These are phyloP conservation scores for Thelaira solivaga DNA, from an alignment of 2,888 invertebrate genomes.

Conservation along the genomic window DNA sequence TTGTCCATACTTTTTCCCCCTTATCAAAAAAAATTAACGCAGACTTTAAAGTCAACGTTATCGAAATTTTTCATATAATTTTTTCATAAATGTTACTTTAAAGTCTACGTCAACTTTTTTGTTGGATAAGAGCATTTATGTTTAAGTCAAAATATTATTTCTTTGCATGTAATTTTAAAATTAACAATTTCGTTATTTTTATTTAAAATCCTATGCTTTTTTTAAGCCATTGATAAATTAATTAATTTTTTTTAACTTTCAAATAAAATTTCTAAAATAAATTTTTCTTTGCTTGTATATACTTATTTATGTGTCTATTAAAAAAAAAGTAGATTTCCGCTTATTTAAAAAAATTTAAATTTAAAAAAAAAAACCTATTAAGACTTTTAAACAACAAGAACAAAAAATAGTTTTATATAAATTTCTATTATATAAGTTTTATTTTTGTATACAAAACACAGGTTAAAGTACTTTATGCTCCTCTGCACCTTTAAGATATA, in stretches of 20 bases:
- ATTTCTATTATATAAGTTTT: conserved; percentile 48
- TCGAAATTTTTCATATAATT: too few relatives aligned
- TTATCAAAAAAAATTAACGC: too few relatives aligned
- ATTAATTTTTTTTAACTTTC: neutral
- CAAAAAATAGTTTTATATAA: neutral
- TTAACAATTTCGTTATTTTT: neutral
- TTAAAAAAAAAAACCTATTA: conserved; percentile 2
- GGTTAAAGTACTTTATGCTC: conserved; percentile 61
- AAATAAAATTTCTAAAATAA: neutral
- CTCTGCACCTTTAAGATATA: conserved; percentile 56
- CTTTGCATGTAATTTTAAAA: too few relatives aligned
- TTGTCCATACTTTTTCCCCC: too few relatives aligned
- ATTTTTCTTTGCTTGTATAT: neutral
- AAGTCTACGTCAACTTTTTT: too few relatives aligned
- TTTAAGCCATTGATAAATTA: neutral
- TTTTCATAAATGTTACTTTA: too few relatives aligned
- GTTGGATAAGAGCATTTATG: too few relatives aligned
- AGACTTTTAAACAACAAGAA: conserved; percentile 2
- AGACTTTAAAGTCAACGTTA: too few relatives aligned
- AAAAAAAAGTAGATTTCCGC: conserved; percentile 35
- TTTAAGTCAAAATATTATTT: too few relatives aligned
- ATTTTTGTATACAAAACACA: conserved; percentile 36
- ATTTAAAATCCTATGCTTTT: neutral
- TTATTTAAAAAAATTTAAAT: neutral
- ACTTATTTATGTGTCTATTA: neutral